These are phyloP conservation scores for Achroia grisella DNA, from an alignment of 1,140 invertebrate species.

Conservation along the genomic window DNA sequence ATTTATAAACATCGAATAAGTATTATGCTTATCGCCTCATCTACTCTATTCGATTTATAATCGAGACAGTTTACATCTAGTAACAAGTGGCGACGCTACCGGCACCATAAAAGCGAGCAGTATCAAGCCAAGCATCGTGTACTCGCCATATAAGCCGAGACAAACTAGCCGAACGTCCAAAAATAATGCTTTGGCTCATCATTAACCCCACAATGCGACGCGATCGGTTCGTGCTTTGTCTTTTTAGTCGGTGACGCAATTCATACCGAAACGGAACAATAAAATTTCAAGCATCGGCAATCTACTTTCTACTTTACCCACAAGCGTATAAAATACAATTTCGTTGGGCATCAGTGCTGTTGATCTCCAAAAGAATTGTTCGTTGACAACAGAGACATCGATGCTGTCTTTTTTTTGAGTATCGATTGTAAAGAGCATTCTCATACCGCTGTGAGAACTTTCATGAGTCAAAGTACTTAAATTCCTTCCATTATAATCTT, in stretches of 20 bases:
- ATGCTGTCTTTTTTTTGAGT: conserved; percentile 70
- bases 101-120: too few species aligned
- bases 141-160: too few species aligned
- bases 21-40: too few species aligned
- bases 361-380: conserved; percentile 61
- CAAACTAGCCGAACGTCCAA: conserved; percentile 25
- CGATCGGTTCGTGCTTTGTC: conserved; percentile 63
- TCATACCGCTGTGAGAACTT: conserved; percentile 69
- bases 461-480: conserved; percentile 42
- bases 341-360: conserved; percentile 15
- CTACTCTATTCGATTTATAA: too few species aligned
- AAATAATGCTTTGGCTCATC: conserved; percentile 69
- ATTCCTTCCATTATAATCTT: conserved; percentile 63
- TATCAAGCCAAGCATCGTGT: too few species aligned
- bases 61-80: too few species aligned
- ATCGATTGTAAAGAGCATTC: conserved; percentile 72
- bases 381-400: conserved; percentile 73
- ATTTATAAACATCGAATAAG: too few species aligned
- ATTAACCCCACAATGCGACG: conserved; percentile 55
- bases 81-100: too few species aligned
- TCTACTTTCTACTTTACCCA: conserved; percentile 27
- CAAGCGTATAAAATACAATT: conserved; percentile 24
- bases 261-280: conserved; percentile 59
- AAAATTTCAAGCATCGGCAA: conserved; percentile 24
- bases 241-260: conserved; percentile 70